These are phyloP conservation scores for Drosophila austrosaltans DNA, from an alignment of 2,888 invertebrate species.

Conservation along the genomic window DNA sequence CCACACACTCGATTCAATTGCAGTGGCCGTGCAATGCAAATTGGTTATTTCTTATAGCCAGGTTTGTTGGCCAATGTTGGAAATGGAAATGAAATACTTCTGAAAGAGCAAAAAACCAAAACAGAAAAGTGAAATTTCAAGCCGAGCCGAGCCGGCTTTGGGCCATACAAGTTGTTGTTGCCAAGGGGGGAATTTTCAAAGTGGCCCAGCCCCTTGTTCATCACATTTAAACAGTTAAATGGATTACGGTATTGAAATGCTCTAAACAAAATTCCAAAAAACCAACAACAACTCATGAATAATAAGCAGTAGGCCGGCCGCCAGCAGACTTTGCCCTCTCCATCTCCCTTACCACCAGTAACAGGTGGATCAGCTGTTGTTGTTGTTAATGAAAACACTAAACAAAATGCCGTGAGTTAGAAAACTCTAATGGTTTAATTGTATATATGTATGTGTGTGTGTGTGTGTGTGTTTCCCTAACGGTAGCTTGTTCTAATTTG, in stretches of 20 bases:
- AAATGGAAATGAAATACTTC: constrained; percentile 2
- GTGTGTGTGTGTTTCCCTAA: constrained; percentile 38
- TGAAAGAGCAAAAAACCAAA: not conserved
- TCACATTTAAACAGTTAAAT: constrained; percentile 65
- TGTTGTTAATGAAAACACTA: constrained; percentile 37
- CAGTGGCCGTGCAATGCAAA: not conserved
- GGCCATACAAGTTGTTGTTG: not conserved
- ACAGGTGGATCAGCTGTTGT: constrained; percentile 41
- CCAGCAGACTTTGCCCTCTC: not conserved
- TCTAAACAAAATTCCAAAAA: constrained; percentile 23
- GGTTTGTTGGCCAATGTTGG: not conserved
- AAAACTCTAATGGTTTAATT: constrained; percentile 16
- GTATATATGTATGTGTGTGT: not conserved
- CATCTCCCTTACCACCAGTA: not conserved
- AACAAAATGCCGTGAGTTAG: constrained; percentile 30
- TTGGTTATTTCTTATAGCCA: not conserved
- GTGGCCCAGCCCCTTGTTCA: constrained; percentile 26
- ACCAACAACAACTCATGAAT: constrained; percentile 52
- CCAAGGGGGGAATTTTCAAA: constrained; percentile 14
- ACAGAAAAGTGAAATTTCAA: not conserved
- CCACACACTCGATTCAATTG: constrained; percentile 2
- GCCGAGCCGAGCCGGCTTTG: not conserved
- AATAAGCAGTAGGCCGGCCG: constrained; percentile 34
- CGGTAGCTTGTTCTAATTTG: constrained; percentile 67
- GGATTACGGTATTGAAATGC: constrained; percentile 65